Base-by-base conservation (phyloP, 2,797 vertebrate genomes). In the Mallotus villosus region DNA sequence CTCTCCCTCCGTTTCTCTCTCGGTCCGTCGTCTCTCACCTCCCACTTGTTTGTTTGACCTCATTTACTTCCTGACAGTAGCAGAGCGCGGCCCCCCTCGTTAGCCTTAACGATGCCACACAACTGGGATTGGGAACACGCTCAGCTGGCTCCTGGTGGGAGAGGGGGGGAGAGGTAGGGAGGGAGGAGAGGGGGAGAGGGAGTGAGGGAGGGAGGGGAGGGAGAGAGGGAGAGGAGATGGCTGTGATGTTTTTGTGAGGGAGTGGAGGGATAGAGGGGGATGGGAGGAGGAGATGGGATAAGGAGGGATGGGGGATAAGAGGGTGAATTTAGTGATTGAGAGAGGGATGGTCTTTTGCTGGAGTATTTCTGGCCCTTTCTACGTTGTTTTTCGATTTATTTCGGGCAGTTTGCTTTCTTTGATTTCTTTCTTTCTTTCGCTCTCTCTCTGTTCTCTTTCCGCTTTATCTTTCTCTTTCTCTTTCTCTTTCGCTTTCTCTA, bases 11-110 rank as follows among this genome's bases (percentile, higher is more conserved):
- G 2, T 68, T 24, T 58, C 67, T 57, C 87, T 75, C 83, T 41
- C 32, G 8, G 32, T 41, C 19, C 16, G 5, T 25, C 57, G 2
- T 29, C 34, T 17, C 53, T 27, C 34, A 24, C 46, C 37, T 63
- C 68, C 82, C 86, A 83, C 86, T 87, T 87, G 89, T 89, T 90
- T 87, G 87, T 90, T 91, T 90, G 89, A 90, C 85, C 85, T 90
- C 87, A 91, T 91, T 91, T 91, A 86, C 90, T 91, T 88, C 76
- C 80, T 89, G 89, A 91, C 91, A 90, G 89, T 84, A 91, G 87
- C 88, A 87, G 91, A 89, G 84, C 85, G n/a, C 80, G 72, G 82
- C 89, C 90, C 86, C 86, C 85, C 88, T 92, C 86, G 83, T 91
- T 91, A 91, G 86, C 79, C 88, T 93, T 93, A 92, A 90, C 88